Base-by-base conservation (phyloP, 1,140 invertebrate genomes). In the Brachionus rotundiformis region DNA sequence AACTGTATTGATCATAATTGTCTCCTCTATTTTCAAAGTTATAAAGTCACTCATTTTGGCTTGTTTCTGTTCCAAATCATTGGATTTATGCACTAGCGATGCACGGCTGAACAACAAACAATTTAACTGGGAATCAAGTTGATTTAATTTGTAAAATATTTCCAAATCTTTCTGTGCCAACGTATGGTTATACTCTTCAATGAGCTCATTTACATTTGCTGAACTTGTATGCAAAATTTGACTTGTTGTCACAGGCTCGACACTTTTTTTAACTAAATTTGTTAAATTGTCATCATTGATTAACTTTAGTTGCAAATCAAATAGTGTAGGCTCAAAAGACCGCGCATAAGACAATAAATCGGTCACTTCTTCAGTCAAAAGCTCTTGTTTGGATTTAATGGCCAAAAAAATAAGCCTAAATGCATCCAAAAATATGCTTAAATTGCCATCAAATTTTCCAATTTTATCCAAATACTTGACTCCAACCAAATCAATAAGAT, bases 31-130 rank as follows among this genome's bases (percentile, higher is more conserved):
- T 59, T 79, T 63, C 11, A 63, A 33, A 6, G 29, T 63, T 19
- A 79, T 59, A 27, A 79, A 79, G 59, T 79, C 76, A 11, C 25
- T 63, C 1, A 79, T 23, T 79, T 79, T 79, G 8, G 33, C 27
- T 27, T 79, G 76, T 63, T 79, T 63, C 0, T 79, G 29, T 13
- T 39, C 29, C 11, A 59, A 25, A 39, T 79, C 47, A 41, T 79
- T 54, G 19, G 76, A 79, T n/a, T 73, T 73, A 16, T 25, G 25
- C 19, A 44, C 2, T 47, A 11, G 10, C 5, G 76, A 54, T 2
- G 19, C 10, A 8, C 49, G 16, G 49, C 73, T 79, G 25, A 79
- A 79, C 29, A 79, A 16, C 16, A 79, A 41, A 79, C 76, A 79
- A 10, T 79, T 63, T 11, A 79, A 59, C 7, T 31, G 10, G 0